Base-by-base conservation (phyloP, 1,140 invertebrate genomes). In the Eurytemora carolleeae region DNA sequence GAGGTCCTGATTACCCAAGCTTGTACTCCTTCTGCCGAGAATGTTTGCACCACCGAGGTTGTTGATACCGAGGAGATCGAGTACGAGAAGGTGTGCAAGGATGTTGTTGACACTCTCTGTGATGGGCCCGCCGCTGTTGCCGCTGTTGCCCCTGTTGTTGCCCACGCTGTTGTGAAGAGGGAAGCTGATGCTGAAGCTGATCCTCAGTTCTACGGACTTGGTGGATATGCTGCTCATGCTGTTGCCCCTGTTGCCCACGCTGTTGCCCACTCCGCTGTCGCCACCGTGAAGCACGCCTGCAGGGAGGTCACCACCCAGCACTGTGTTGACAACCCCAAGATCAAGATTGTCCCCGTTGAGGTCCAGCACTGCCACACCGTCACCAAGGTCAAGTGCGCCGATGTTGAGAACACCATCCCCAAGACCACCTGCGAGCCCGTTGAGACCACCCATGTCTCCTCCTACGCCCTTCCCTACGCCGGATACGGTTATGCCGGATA, bases 51-150 rank as follows among this genome's bases (percentile, higher is more conserved):
- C 21, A 57, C 21, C 15, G 12, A 57, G 15, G 21, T 20, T 25
- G 56, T 57, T 18, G 56, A 57, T 18, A 20, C 56, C 17, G 56
- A 57, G 21, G 24, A 57, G 21, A 57, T 57, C 24, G 56, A 57
- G 21, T 25, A 57, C 17, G 56, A 57, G 56, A 23, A 57, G 18
- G 23, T 57, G 7, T 57, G 56, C 21, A 57, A 20, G 18, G 56
- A 57, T 22, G 56, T 57, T 16, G 21, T 57, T 3, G 23, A 57
- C 23, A 57, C 18, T 7, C 18, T 57, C 12, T 57, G 56, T 25
- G 24, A 57, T 7, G 15, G 18, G 3, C 56, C 56, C 21, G 54
- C 54, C 21, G 18, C n/a, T 22, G 7, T 12, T 19, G 54, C 7
- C 15, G n/a, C 15, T 15, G n/a, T n/a, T n/a, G n/a, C n/a, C n/a